Base-by-base conservation (phyloP, 2,113 vertebrate genomes). In the Plecotus auritus region DNA sequence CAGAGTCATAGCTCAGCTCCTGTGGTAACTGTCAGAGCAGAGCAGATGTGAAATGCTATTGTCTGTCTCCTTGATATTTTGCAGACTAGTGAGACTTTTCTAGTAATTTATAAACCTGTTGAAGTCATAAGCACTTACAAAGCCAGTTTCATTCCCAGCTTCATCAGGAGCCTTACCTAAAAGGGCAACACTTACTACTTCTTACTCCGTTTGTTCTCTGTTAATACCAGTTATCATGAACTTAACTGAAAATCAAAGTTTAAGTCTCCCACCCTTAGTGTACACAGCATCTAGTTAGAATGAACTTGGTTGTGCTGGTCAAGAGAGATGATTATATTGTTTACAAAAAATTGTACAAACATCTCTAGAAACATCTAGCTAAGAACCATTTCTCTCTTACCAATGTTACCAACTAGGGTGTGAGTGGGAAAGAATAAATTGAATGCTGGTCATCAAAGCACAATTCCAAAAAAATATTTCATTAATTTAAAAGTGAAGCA, bases 11-110 rank as follows among this genome's bases (percentile, higher is more conserved):
- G 18, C 94, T 97, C 94, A 96, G 35, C 18, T 91, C 80, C 74
- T 94, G 2, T 42, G 78, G 78, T 66, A 96, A 80, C 94, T 93
- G 91, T 94, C 94, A 93, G 0, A 81, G 84, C 47, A 87, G 17
- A 93, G 72, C 66, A 94, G 67, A 90, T 88, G 47, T 78, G 72
- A 96, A 88, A 94, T 94, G 70, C 66, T 96, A 91, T 73, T 85
- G 84, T 78, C 72, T 94, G 35, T 49, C 82, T 95, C 86, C 93
- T 95, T 83, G 83, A 73, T 61, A 77, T 81, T 95, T 89, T 94
- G 80, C 89, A 96, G 89, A 93, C 59, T 51, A 61, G 32, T n/a
- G 70, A 97, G 74, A n/a, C 83, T 93, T 96, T 80, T 26, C 81
- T 85, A 72, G 86, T 81, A 89, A 94, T 92, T 83, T 86, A 88